Conservation (phyloP, 2,888 invertebrate genomes). For the Rhingia rostrata region DNA sequence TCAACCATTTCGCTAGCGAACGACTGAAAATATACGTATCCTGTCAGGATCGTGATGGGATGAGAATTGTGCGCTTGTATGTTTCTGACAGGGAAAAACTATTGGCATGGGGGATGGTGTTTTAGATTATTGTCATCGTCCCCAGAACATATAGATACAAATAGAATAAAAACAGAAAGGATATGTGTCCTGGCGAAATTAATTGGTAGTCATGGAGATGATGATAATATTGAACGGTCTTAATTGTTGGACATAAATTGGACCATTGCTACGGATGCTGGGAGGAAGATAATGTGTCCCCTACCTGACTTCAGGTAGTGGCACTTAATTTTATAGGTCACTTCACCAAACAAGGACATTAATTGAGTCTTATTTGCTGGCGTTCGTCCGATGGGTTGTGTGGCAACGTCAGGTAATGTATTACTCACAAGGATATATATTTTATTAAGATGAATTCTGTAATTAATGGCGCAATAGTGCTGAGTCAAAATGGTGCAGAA, state of each 20-base stretch:
- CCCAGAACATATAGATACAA: background rate
- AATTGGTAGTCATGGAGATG: conserved; percentile 39
- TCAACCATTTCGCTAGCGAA: background rate
- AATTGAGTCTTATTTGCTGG: conserved; percentile 53
- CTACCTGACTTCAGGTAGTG: conserved; percentile 58
- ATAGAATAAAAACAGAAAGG: background rate
- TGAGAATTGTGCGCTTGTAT: background rate
- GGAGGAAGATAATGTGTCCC: conserved; percentile 30
- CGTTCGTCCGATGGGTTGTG: conserved; percentile 9
- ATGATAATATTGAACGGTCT: conserved; percentile 58
- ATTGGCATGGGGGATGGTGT: background rate
- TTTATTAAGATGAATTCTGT: conserved; percentile 35
- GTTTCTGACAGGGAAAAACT: no score
- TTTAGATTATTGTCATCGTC: background rate
- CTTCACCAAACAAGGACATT: conserved; percentile 56
- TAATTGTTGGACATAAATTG: conserved; percentile 64
- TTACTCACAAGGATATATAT: conserved; percentile 7
- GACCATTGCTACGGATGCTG: conserved; percentile 26
- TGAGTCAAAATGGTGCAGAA: background rate
- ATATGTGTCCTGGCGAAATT: conserved; percentile 8
- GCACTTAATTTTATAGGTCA: conserved; percentile 66
- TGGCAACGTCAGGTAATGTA: background rate
- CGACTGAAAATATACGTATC: conserved; percentile 5
- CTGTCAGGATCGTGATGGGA: conserved; percentile 1
- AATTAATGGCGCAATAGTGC: conserved; percentile 11